Conservation (phyloP, 1,140 invertebrate genomes). For the Pristionchus pacificus region DNA sequence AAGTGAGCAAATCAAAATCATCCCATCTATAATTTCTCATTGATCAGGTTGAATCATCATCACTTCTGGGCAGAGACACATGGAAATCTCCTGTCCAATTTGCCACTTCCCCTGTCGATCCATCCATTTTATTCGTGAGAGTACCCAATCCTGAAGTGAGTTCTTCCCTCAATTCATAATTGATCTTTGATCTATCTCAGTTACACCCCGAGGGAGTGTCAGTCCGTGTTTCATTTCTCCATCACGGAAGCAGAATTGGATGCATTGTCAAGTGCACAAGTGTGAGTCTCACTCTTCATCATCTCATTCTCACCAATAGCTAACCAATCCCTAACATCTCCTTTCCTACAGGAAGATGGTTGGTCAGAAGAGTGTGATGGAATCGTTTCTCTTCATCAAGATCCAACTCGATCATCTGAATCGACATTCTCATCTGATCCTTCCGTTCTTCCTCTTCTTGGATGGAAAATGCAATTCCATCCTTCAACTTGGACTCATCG, state of each 20-base stretch:
- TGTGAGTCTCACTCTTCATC: conserved; percentile 23
- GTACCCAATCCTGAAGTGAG: conserved; percentile 45
- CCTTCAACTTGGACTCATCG: conserved; percentile 46
- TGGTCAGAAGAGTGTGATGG: conserved; percentile 39
- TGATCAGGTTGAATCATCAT: conserved; percentile 45
- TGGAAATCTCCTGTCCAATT: conserved; percentile 50
- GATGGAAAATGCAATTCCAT: conserved; percentile 55
- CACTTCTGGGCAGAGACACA: conserved; percentile 36
- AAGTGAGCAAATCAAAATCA: conserved; percentile 30
- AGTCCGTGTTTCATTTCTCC: conserved; percentile 43
- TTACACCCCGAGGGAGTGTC: conserved; percentile 33
- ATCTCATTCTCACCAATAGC: conserved; percentile 5
- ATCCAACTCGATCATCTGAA: conserved; percentile 46
- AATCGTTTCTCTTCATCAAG: conserved; percentile 40
- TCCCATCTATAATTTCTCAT: conserved; percentile 34
- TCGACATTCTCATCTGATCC: conserved; percentile 48
- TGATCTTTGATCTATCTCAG: not conserved
- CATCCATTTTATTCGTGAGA: conserved; percentile 50
- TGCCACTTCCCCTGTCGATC: conserved; percentile 52
- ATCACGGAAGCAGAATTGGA: conserved; percentile 32
- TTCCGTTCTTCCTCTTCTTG: conserved; percentile 42
- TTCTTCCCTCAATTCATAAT: not conserved
- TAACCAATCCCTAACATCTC: no score
- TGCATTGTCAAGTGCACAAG: conserved; percentile 45
- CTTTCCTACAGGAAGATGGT: conserved; percentile 40